Percentiles rank a stretch among this genome's conserved stretches.
Conservation (phyloP, 1,140 invertebrate genomes). For the Lordiphosa mommai region DNA sequence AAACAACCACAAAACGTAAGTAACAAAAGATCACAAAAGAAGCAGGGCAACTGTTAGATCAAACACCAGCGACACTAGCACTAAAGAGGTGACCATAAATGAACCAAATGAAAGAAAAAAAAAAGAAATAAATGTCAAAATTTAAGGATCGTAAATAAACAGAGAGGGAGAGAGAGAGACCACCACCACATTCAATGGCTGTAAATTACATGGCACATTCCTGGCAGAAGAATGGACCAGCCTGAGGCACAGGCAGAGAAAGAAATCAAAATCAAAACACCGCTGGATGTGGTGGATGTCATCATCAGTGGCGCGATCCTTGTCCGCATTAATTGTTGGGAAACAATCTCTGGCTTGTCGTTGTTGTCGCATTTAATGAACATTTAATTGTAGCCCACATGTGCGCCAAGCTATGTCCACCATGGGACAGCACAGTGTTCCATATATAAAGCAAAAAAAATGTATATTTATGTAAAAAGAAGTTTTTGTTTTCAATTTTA, state of each 20-base stretch:
- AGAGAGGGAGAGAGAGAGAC: neutral
- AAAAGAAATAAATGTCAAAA: constrained; percentile 64
- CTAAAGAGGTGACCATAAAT: constrained; percentile 7
- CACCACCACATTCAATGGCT: constrained; percentile 31
- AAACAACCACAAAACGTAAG: constrained; percentile 36
- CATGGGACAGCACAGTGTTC: neutral
- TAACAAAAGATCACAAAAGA: constrained; percentile 18
- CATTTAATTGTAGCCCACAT: constrained; percentile 67
- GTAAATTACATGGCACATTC: constrained; percentile 68
- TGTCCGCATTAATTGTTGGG: constrained; percentile 53
- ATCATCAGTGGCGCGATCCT: constrained; percentile 59
- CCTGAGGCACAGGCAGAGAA: neutral
- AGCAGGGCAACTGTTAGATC: constrained; percentile 8
- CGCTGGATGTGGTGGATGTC: constrained; percentile 41
- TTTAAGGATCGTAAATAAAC: constrained; percentile 59
- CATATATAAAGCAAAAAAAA: too few relatives aligned
- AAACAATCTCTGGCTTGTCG: constrained; percentile 45
- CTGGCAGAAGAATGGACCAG: neutral
- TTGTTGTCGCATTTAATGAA: constrained; percentile 63
- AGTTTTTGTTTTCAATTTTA: too few relatives aligned
- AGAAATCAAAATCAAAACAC: neutral
- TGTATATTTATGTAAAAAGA: too few relatives aligned
- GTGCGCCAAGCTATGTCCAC: constrained; percentile 40
- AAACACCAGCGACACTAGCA: constrained; percentile 17
- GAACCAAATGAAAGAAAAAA: neutral